phyloP scores from a whole-genome alignment of 2,113 vertebrate species.

The Nothocercus nigrocapillus region DNA sequence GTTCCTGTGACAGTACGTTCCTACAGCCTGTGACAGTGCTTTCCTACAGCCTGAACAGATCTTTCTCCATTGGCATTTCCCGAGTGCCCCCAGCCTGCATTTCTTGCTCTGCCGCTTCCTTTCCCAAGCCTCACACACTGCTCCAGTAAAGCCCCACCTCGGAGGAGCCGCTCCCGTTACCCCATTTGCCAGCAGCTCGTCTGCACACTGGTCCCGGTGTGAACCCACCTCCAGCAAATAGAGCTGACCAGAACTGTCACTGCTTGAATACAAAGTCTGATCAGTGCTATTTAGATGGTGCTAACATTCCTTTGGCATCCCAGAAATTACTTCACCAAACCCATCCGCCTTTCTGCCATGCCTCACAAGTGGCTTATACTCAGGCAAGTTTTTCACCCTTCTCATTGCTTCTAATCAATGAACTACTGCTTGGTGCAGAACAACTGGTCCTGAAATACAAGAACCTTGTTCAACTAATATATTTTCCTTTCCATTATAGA shows the following conservation, averaged over 20 bases:
- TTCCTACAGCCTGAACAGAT: not conserved
- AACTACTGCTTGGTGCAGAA: no score
- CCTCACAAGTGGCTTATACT: not conserved
- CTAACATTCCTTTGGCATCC: not conserved
- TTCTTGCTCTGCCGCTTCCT: not conserved
- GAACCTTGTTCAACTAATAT: not conserved
- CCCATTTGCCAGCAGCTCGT: not conserved
- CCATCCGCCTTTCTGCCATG: no score
- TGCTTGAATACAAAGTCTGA: not conserved
- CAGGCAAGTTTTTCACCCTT: not conserved
- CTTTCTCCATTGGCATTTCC: not conserved
- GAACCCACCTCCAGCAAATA: not conserved
- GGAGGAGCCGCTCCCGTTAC: not conserved
- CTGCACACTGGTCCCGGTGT: not conserved
- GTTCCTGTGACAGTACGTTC: not conserved
- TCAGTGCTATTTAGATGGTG: not conserved
- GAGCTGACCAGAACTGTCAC: not conserved
- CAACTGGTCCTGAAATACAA: not conserved
- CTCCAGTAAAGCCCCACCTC: not conserved
- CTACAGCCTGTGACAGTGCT: not conserved
- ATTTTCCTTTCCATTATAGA: not conserved
- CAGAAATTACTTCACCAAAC: not conserved
- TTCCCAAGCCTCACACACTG: not conserved
- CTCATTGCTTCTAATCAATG: not conserved
- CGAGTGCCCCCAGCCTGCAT: not conserved